phyloP scores from a whole-genome alignment of 2,888 invertebrate species.

The Neoaliturus tenellus region DNA sequence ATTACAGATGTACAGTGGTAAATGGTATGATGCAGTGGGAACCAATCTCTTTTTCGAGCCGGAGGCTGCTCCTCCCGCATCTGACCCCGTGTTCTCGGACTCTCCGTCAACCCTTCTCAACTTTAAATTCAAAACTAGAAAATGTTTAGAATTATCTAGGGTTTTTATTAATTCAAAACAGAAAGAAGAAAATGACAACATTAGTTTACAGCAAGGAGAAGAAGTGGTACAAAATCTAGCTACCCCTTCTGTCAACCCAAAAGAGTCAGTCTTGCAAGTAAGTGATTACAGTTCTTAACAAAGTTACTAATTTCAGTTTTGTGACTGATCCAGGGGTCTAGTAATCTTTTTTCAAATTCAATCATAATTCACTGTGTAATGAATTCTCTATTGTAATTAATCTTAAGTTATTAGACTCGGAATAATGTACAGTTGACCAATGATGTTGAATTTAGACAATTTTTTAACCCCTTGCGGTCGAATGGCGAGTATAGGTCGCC shows the following conservation, averaged over 20 bases:
- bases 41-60: constrained; percentile 84
- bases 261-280: too few species aligned
- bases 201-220: constrained; percentile 6
- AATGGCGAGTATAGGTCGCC: too few species aligned
- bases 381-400: too few species aligned
- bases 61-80: constrained; percentile 73
- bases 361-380: too few species aligned
- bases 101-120: constrained; percentile 75
- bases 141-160: constrained; percentile 80
- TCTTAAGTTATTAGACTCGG: too few species aligned
- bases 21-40: constrained; percentile 81
- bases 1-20: constrained; percentile 75
- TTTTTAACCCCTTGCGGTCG: too few species aligned
- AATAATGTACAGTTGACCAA: too few species aligned
- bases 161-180: constrained; percentile 76
- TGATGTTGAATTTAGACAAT: too few species aligned
- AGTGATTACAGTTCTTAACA: too few species aligned
- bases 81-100: constrained; percentile 70
- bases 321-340: too few species aligned
- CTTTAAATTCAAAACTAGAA: constrained; percentile 79
- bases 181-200: constrained; percentile 63
- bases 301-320: too few species aligned
- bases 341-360: too few species aligned
- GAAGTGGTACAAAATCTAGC: background rate
- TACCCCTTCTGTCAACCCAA: background rate